Evolutionary conservation across 2,888 invertebrate genomes (phyloP), one percentile per base, ranked within the genome.

Genomic region (Amorpha juglandis): DNA sequence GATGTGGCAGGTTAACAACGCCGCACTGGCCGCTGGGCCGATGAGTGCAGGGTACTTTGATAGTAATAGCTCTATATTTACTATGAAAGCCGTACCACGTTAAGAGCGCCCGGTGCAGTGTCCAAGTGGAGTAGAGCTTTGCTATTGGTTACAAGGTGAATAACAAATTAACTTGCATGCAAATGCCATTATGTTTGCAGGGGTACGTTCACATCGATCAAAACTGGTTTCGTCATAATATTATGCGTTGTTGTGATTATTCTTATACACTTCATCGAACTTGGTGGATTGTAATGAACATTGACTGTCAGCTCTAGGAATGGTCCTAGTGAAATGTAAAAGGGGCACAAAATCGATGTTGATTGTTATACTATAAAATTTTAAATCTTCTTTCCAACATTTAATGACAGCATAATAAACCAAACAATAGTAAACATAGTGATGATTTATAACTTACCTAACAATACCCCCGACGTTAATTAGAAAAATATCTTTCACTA

Each of bases 1-100:
- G 72, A 80, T 74, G 80, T 72, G 70, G 78, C 76, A 70, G 79
- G 78, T 77, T 79, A 77, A 71, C 73, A 77, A 70, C 72, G 70
- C 71, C 65, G 27, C 27, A 4, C 27, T 27, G 68, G 71, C 72
- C 73, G 69, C 68, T 71, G 73, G 67, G 69, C 70, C 73, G 74
- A 64, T 19, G 55, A 58, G 45, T 19, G 55, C 16, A 11, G 58
- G 58, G 38, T 47, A 62, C 47, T 47, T 48, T 14, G 45, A 47
- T 63, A 73, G 74, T 76, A 79, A 77, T 77, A 72, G 69, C 75
- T 68, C 71, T 74, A 71, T 69, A 74, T 72, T 74, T 72, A 72
- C 72, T 67, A 62, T 64, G n/a, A 68, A 66, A 65, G 63, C 65
- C 16, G 19, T 58, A 58, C 19, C 33, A 38, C 64, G 62, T 63